These are phyloP conservation scores for Rafetus swinhoei DNA, from an alignment of 2,113 vertebrate species.

Conservation along the genomic window DNA sequence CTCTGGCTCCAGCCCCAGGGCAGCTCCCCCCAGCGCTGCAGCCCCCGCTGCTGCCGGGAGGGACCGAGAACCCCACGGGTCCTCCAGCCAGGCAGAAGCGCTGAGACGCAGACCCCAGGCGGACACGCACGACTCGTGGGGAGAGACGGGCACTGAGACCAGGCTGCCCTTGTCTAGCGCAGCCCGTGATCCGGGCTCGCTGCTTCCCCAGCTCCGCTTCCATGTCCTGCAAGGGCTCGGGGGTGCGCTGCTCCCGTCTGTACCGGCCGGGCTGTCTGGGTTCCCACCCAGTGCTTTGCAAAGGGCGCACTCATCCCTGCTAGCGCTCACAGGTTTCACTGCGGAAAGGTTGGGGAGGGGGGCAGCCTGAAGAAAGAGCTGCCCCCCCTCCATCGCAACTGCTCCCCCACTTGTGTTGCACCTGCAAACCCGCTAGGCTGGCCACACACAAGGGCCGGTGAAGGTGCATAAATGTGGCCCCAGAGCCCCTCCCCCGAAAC, in stretches of 20 bases:
- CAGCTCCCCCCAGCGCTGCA: background rate
- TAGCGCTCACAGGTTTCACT: background rate
- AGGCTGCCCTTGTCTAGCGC: too few species aligned
- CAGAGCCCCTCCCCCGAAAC: background rate
- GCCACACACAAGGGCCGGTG: background rate
- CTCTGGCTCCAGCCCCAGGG: background rate
- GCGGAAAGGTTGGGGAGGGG: too few species aligned
- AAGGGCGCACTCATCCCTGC: too few species aligned
- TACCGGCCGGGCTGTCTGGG: background rate
- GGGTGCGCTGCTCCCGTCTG: background rate
- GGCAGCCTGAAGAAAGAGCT: too few species aligned
- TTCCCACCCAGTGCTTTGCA: background rate
- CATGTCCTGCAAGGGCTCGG: background rate
- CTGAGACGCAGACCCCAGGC: background rate
- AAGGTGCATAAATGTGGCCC: background rate
- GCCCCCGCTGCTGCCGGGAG: rapidly evolving
- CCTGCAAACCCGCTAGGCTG: background rate
- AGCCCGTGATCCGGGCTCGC: too few species aligned
- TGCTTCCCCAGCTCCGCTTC: background rate
- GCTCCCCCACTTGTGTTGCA: background rate
- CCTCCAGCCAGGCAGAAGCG: too few species aligned
- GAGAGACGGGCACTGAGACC: too few species aligned
- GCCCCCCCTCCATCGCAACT: too few species aligned
- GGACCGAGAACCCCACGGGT: too few species aligned
- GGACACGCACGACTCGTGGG: background rate